phyloP scores from a whole-genome alignment of 2,113 vertebrate genomes.

The Mesocricetus auratus region DNA sequence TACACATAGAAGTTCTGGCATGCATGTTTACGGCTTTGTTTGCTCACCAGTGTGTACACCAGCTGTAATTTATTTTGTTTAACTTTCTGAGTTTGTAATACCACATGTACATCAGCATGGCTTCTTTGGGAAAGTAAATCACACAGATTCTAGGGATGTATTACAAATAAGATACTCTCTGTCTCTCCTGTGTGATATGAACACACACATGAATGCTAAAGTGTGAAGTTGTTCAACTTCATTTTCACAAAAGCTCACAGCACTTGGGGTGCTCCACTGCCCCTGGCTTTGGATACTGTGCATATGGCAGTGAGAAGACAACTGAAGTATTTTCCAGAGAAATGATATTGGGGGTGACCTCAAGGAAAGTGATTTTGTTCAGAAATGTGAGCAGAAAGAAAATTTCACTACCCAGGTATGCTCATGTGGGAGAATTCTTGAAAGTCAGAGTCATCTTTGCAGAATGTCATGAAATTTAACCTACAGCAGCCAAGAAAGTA shows the following conservation, averaged over 20 bases:
- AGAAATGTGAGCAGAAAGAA: slow-evolving; percentile 5
- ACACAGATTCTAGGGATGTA: not conserved
- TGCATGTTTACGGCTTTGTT: not conserved
- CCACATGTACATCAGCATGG: not conserved
- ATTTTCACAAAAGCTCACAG: slow-evolving; percentile 4
- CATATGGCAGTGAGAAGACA: not conserved
- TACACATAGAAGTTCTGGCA: not conserved
- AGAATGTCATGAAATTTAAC: not conserved
- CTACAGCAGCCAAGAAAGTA: not conserved
- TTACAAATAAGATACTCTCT: not conserved
- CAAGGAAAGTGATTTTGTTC: slow-evolving; percentile 12
- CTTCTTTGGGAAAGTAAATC: slow-evolving; percentile 42
- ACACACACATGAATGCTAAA: not conserved
- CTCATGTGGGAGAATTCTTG: not conserved
- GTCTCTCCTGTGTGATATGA: not conserved
- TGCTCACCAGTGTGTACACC: not conserved
- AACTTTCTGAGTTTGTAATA: slow-evolving; percentile 40
- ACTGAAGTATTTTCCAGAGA: not conserved
- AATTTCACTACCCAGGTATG: not conserved
- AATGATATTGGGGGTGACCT: not conserved
- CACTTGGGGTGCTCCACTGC: not conserved
- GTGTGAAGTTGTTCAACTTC: not conserved
- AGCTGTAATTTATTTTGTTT: slow-evolving; percentile 37
- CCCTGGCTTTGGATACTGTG: not conserved
- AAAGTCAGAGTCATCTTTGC: not conserved